Conservation (phyloP, 1,140 invertebrate species). For the Pseudomyrmex concolor region DNA sequence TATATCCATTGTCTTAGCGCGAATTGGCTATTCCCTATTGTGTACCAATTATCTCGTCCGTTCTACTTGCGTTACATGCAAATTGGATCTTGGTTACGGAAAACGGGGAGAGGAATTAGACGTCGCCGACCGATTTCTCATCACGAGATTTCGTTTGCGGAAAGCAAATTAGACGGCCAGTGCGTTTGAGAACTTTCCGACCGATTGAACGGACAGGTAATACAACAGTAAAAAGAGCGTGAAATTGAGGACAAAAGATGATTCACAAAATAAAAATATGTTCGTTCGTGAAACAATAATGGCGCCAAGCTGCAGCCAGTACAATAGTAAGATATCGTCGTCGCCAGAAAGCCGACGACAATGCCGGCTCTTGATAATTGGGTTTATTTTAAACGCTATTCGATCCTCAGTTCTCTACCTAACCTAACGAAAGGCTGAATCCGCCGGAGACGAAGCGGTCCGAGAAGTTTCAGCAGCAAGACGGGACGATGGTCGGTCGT, state of each 20-base stretch:
- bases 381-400: constrained; percentile 32
- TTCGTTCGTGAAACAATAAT: constrained; percentile 3
- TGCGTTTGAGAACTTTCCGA: constrained; percentile 20
- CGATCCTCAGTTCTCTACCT: constrained; percentile 12
- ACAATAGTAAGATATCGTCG: constrained; percentile 52
- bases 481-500: constrained; percentile 19
- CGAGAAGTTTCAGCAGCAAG: neutral
- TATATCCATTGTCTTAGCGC: constrained; percentile 66
- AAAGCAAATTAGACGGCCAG: constrained; percentile 45
- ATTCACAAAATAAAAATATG: neutral
- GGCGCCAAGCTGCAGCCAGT: neutral
- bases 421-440: constrained; percentile 25
- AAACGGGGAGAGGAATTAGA: constrained; percentile 64
- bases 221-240: constrained; percentile 16
- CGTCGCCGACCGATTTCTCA: constrained; percentile 36
- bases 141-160: constrained; percentile 55
- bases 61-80: constrained; percentile 80
- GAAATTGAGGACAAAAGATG: constrained; percentile 19
- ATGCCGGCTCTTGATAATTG: constrained; percentile 42
- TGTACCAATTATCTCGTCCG: constrained; percentile 83
- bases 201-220: constrained; percentile 18
- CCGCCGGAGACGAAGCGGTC: neutral
- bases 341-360: constrained; percentile 53
- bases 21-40: constrained; percentile 78
- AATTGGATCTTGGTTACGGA: constrained; percentile 81